Conservation (phyloP, 1,140 invertebrate genomes). For the roundworm (Caenorhabditis elegans) region WBcel235 BX284605.5:12305501-12306000, state of each 20-base stretch:
- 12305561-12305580: not conserved
- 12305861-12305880: not conserved
- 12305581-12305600: not conserved
- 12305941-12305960: not conserved
- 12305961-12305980: not conserved
- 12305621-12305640: not conserved
- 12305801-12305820: not conserved
- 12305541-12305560: not conserved
- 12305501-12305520: not conserved
- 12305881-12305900: not conserved
- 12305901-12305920: not conserved
- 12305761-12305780: constrained; percentile 5
- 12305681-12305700: constrained; percentile 6
- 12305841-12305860: not conserved
- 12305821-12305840: constrained; percentile 5
- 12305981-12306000: constrained; percentile 3
- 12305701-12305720: constrained; percentile 9
- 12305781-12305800: not conserved
- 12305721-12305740: not conserved
- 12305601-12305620: not conserved
- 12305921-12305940: constrained; percentile 6
- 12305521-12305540: not conserved
- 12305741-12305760: constrained; percentile 29
- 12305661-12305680: not conserved
- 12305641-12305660: constrained; percentile 1